Conservation (phyloP, 2,113 vertebrate genomes). For the Abramis brama region DNA sequence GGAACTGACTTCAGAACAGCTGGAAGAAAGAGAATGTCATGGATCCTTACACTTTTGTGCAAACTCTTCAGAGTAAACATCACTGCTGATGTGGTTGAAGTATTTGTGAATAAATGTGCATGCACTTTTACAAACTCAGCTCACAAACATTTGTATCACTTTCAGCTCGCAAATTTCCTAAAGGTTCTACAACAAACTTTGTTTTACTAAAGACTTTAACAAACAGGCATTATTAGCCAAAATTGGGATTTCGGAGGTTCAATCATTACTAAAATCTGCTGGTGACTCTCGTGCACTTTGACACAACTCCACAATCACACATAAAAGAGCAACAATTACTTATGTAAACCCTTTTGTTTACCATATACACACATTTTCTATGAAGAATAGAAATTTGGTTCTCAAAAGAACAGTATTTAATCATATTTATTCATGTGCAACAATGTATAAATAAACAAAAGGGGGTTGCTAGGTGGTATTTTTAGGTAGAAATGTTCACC, state of each 20-base stretch:
- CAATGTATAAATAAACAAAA: neutral
- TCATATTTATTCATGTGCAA: too few species aligned
- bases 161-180: slow-evolving; percentile 33
- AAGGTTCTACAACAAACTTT: neutral
- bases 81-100: slow-evolving; percentile 1
- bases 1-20: slow-evolving; percentile 49
- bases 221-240: neutral
- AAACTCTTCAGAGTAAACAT: slow-evolving; percentile 20
- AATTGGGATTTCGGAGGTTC: neutral
- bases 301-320: too few species aligned
- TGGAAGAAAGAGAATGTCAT: slow-evolving; percentile 43
- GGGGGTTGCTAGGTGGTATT: too few species aligned
- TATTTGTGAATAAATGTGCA: neutral
- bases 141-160: neutral
- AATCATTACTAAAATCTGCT: neutral
- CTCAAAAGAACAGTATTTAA: too few species aligned
- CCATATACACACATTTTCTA: too few species aligned
- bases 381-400: too few species aligned
- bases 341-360: too few species aligned
- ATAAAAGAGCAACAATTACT: too few species aligned
- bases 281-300: too few species aligned
- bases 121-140: neutral
- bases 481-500: neutral
- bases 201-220: neutral
- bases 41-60: slow-evolving; percentile 7